Conservation (phyloP, 1,140 invertebrate species). For the Drosophila ohnishii region DNA sequence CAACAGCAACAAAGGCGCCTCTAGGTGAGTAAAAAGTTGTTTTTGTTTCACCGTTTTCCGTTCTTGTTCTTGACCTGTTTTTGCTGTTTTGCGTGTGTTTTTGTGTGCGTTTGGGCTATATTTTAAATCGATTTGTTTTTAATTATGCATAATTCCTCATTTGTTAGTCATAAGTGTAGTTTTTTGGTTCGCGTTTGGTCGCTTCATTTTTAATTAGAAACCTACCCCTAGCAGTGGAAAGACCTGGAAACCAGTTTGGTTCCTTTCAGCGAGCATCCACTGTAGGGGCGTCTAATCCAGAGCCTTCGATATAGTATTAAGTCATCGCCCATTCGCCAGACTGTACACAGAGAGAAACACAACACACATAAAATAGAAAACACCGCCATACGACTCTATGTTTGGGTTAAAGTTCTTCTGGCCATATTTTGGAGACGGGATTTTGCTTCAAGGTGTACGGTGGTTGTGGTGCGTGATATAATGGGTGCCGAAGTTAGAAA, state of each 20-base stretch:
- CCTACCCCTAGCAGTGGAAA: conserved; percentile 28
- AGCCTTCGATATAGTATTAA: conserved; percentile 38
- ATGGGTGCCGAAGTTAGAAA: conserved; percentile 12
- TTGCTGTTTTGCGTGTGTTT: conserved; percentile 14
- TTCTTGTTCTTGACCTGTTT: conserved; percentile 46
- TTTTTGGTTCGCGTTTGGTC: not conserved
- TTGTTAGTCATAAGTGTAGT: conserved; percentile 44
- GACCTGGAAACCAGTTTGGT: conserved; percentile 36
- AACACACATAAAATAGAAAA: conserved; percentile 13
- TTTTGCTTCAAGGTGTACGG: conserved; percentile 48
- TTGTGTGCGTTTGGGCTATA: conserved; percentile 16
- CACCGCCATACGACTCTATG: conserved; percentile 33
- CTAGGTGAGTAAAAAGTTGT: conserved; percentile 43
- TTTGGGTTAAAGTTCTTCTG: conserved; percentile 32
- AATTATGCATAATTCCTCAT: conserved; percentile 38
- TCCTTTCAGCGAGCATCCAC: conserved; percentile 38
- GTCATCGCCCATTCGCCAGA: conserved; percentile 24
- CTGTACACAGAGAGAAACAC: conserved; percentile 23
- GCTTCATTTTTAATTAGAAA: conserved; percentile 30
- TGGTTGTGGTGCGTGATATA: conserved; percentile 72
- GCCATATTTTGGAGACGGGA: conserved; percentile 27
- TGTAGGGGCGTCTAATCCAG: conserved; percentile 33
- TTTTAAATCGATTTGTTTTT: conserved; percentile 45
- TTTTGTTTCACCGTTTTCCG: conserved; percentile 41
- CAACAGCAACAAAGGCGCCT: conserved; percentile 23